Conservation (phyloP, 2,113 vertebrate species). For the Syngnathoides biaculeatus region DNA sequence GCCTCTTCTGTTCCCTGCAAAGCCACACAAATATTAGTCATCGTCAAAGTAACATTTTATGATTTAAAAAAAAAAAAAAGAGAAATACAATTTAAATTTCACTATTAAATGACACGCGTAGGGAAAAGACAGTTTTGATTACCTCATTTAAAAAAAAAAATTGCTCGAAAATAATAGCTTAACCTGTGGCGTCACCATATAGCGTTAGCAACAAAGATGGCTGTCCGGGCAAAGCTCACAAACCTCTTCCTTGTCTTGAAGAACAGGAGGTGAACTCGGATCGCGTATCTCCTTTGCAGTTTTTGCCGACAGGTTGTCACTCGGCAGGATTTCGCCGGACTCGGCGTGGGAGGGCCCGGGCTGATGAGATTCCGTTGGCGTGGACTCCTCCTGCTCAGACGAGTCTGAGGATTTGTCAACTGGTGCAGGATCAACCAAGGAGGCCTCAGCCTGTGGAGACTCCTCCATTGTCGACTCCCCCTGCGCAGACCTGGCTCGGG, state of each 20-base stretch:
- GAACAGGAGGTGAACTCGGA: conserved; percentile 9
- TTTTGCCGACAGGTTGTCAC: neutral
- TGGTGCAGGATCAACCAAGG: neutral
- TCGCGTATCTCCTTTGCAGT: conserved; percentile 15
- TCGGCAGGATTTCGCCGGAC: neutral
- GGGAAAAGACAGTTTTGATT: neutral
- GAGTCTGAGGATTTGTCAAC: neutral
- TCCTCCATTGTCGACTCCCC: neutral
- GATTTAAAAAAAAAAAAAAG: too few relatives aligned
- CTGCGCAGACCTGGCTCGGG: neutral
- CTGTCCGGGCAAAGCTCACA: neutral
- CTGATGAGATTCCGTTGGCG: neutral
- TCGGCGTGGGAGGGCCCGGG: neutral
- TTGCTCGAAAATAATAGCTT: too few relatives aligned
- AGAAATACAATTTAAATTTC: neutral
- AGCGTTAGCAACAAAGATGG: neutral
- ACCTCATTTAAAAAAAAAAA: neutral
- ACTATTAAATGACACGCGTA: neutral
- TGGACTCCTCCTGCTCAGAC: neutral
- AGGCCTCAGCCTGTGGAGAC: neutral
- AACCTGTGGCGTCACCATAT: neutral
- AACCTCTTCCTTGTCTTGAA: conserved; percentile 32
- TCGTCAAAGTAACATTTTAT: neutral
- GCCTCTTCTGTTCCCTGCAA: conserved; percentile 40
- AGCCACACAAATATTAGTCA: conserved; percentile 18